Conservation (phyloP, 2,797 vertebrate species). For the Tapirus indicus region DNA sequence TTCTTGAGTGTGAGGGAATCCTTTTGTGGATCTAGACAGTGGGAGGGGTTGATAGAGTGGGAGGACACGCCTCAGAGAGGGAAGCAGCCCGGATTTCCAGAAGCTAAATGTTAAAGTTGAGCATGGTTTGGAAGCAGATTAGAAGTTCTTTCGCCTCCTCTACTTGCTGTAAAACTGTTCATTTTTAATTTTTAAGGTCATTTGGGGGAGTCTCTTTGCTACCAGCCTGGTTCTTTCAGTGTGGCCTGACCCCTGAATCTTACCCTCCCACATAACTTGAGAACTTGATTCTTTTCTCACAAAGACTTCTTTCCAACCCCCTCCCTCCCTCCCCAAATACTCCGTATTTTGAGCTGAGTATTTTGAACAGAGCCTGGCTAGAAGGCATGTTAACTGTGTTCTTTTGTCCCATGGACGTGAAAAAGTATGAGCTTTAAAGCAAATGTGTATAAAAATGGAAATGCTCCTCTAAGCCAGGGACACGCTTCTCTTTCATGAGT, state of each 20-base stretch:
- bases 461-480: background rate
- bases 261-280: constrained; percentile 71
- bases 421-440: background rate
- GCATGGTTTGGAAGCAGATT: constrained; percentile 51
- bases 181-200: constrained; percentile 75
- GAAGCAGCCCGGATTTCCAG: background rate
- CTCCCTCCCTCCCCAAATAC: background rate
- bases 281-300: constrained; percentile 67
- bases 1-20: background rate
- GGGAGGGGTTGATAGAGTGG: background rate
- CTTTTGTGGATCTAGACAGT: background rate
- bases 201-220: constrained; percentile 28
- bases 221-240: constrained; percentile 59
- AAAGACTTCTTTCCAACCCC: constrained; percentile 76
- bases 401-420: background rate
- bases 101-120: constrained; percentile 80
- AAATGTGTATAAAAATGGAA: background rate
- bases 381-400: background rate
- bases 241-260: constrained; percentile 73
- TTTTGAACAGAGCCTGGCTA: constrained; percentile 40
- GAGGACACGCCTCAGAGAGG: background rate
- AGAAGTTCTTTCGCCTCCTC: constrained; percentile 64
- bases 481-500: background rate
- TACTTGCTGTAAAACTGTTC: constrained; percentile 26
- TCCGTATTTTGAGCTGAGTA: constrained; percentile 18